Base-by-base conservation (phyloP, 2,113 vertebrate genomes). In the Dasyprocta punctata region DNA sequence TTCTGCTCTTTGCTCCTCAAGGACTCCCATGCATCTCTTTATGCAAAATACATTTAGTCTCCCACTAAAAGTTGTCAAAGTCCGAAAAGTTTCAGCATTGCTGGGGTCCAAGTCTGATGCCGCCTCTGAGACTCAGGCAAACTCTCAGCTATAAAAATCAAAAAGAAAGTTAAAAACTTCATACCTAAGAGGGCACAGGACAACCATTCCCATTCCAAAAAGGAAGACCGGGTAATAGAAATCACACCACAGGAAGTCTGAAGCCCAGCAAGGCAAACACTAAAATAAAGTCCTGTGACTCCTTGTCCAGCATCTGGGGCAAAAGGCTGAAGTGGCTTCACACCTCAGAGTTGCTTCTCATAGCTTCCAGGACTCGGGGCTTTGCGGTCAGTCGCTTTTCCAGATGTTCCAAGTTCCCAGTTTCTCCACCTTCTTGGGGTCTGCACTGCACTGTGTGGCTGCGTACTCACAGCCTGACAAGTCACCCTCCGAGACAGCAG, bases 391-490 rank as follows among this genome's bases (percentile, higher is more conserved):
- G 24, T 5, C 7, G 41, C 24, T 47, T 13, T 44, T 38, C 38
- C 73, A 7, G 41, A 44, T 28, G 24, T 38, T 28, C 13, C 41
- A 77, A 26, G 26, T 47, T 47, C 73, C 41, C 26, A 12, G 44
- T 13, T 78, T 49, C 28, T 33, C 44, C 28, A 30, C 9, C 26
- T 30, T 49, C 44, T 26, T 49, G 75, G 6, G 13, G 24, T 49
- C 44, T 17, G 44, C 44, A 6, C 75, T 49, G 28, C 44, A 17
- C 28, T 44, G 5, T 33, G 3, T 47, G 47, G 44, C 44, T 28
- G 1, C 14, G 1, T 6, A 1, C 0, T 7, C 5, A 7, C 41
- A 7, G 73, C 41, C 12, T 44, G 28, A 28, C 5, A 2, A 13
- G 4, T 16, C 7, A 11, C 28, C n/a, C 44, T 47, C 26, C 17